Evolutionary conservation across 2,797 vertebrate genomes (phyloP), one percentile per base, ranked within the genome.

Genomic region (Catamblyrhynchus diadema): DNA sequence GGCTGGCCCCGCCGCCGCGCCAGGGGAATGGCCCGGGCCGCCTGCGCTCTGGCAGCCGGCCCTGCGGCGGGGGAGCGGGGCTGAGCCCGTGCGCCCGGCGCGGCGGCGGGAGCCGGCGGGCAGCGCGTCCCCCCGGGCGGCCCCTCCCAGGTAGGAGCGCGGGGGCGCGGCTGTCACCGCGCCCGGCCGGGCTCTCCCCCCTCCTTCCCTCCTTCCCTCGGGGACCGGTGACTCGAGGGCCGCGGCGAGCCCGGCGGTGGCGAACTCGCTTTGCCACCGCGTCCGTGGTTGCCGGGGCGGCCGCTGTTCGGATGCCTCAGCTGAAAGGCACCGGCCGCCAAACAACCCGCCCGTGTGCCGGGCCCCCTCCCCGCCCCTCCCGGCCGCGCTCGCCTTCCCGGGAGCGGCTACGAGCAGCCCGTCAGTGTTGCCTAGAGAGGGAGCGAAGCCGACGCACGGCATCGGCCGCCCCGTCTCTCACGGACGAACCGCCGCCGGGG

Each of bases 221-320:
- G 44, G 44, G n/a, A 41, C 53, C 54, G 81, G 50, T 70, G 67
- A 60, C 65, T 67, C 59, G 25, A 54, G 79, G 79, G 75, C 41
- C 33, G 66, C 60, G 30, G 66, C 5, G 56, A 78, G 61, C 28
- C 30, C 65, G 69, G 65, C 60, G 20, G 69, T 14, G 80, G 56
- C 59, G 70, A 91, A 39, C 61, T 47, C 81, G 45, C 53, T 39
- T 67, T 33, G 64, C 56, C 64, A 59, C 47, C 65, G 90, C 93
- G 85, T 91, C 91, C 62, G 85, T 66, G 44, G 94, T 95, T 94
- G 81, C 94, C 93, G 27, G 77, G 94, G 87, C 15, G 44, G 95
- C 88, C 96, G 77, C 67, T 57, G 61, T 88, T 84, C 35, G 86
- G 66, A 81, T 79, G 86, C 79, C 51, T 53, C 70, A 42, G 65